Base-by-base conservation (phyloP, 2,797 vertebrate genomes). In the Coreius guichenoti region DNA sequence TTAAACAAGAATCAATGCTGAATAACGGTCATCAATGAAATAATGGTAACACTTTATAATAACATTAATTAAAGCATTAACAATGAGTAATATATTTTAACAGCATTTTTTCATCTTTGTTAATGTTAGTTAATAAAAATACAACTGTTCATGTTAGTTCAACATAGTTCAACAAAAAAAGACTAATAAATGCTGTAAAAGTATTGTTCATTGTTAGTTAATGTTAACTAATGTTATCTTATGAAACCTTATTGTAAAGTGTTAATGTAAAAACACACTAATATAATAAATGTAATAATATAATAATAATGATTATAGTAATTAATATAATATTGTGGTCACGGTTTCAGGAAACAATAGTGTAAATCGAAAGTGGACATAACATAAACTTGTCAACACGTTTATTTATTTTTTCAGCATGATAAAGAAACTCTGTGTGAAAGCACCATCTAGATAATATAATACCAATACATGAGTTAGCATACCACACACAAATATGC, bases 391-490 rank as follows among this genome's bases (percentile, higher is more conserved):
- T 70, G 51, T 56, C 23, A 70, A 65, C 39, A 12, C 14, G 12
- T 1, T 13, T n/a, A 7, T 31, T 31, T 11, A 7, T 26, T 51
- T 12, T 13, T 0, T 4, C 54, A 58, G 21, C 33, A 39, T 39
- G 21, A 54, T 1, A 61, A 63, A 49, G 9, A 45, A 45, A 74
- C 13, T 45, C n/a, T 6, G 13, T 63, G 39, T 82, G 4, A 65
- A 82, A 74, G 63, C 43, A 74, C 43, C 39, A 43, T 63, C 13
- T 17, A 12, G 8, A 74, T 74, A 36, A 80, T 21, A 79, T 33
- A 81, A 74, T 69, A 79, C 36, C 73, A 72, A 84, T 88, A 76
- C 85, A 84, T 84, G 79, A 80, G 51, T 77, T 86, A 8, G 43
- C 68, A 33, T 58, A 67, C 49, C 81, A 65, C 36, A 54, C 51